Evolutionary conservation across 2,888 invertebrate species (phyloP), one percentile per base, ranked within the genome.

Genomic region (Homarus gammarus): DNA sequence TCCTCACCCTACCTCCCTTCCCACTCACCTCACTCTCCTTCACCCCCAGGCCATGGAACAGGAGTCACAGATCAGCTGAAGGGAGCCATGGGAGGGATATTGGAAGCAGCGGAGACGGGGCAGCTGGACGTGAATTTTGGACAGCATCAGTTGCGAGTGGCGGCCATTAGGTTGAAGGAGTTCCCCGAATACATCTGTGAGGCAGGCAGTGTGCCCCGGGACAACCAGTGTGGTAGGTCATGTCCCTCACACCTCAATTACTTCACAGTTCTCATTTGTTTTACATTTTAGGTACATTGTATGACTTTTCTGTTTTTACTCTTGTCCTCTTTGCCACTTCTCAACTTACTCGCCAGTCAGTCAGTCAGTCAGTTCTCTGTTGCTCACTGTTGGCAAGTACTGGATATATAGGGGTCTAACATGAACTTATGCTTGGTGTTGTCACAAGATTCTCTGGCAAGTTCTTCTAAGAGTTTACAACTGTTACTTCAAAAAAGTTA

Each of bases 221-320:
- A 94, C 92, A 94, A 94, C 72, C 93, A 94, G 92, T 96, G 96
- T 93, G 95, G 96, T 96, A 94, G 93, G 94, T 93, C 31, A 38
- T 56, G 10, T 12, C 15, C 33, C 51, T 51, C 31, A 51, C 10
- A 73, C 38, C 73, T 22, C 51, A 18, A 12, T 77, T 72, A 31
- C 31, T 12, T 12, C 10, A 38, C 8, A 38, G 12, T 78, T 6
- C 27, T 27, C 1, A 18, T 40, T 5, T 40, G 15, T 40, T 40
- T 81, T 82, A 31, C 40, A 40, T 12, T 27, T 27, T 15, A 8
- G 5, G 18, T n/a, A 72, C 3, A 72, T 72, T 27, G n/a, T 72
- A n/a, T 72, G 18, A 18, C n/a, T 27, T 22, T 27, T 22, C 27
- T 12, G 27, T 22, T n/a, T n/a, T n/a, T n/a, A n/a, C n/a, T n/a